Conservation (phyloP, 1,140 invertebrate species). For the Teleogryllus occipitalis region DNA sequence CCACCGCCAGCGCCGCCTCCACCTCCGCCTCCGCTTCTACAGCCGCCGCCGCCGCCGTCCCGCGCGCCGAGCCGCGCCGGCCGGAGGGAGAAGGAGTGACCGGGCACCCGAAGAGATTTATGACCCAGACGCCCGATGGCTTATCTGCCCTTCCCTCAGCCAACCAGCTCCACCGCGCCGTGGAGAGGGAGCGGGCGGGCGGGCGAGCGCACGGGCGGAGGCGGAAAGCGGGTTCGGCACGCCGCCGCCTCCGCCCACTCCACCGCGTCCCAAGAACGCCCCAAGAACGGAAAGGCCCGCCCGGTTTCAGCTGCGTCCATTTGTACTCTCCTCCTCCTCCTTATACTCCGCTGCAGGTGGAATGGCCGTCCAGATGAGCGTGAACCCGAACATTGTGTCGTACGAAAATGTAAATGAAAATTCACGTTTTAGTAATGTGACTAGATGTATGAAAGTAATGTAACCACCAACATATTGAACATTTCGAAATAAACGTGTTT, state of each 20-base stretch:
- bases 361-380: neutral
- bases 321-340: neutral
- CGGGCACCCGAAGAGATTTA: neutral
- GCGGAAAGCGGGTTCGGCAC: neutral
- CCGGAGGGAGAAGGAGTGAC: neutral
- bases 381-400: no score
- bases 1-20: neutral
- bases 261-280: neutral
- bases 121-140: slow-evolving; percentile 2
- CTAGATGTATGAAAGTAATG: no score
- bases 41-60: no score
- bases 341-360: neutral
- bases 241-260: neutral
- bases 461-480: no score
- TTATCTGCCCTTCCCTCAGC: neutral
- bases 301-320: neutral
- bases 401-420: no score
- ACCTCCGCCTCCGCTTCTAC: neutral
- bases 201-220: neutral
- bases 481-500: no score
- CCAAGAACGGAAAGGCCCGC: neutral
- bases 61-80: neutral
- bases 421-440: no score
- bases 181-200: neutral
- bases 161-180: neutral